Evolutionary conservation across 2,797 vertebrate genomes (phyloP), one percentile per base, ranked within the genome.

Genomic region (Anisognathus igniventris): DNA sequence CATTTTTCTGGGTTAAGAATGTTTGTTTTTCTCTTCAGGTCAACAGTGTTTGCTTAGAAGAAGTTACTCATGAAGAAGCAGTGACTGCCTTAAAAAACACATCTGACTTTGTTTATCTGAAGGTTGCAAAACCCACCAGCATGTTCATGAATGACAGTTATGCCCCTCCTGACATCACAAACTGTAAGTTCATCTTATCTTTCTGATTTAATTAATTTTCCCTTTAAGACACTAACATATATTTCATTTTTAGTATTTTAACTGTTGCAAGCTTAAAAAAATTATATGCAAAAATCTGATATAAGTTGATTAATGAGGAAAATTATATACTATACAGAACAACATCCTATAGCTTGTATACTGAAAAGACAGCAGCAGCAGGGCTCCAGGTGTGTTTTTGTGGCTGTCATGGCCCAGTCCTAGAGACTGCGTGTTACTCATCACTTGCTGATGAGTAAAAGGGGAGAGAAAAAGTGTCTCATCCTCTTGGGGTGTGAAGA

Each of bases 11-110:
- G 18, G 8, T 51, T 91, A n/a, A 87, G 11, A 71, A 33, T 53
- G 4, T 45, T 67, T 35, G 35, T 62, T 94, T 95, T 90, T 86
- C 44, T 53, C 94, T 96, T 35, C 90, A 99, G 99, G 99, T 99
- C 88, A 99, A 99, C 97, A 98, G 97, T 31, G 98, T 98, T 67
- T 98, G 98, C 78, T 97, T 98, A 95, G 99, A 99, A 97, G 99
- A 99, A 96, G 99, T 99, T 89, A 98, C 98, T 93, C 99, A 99
- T 40, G 99, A 99, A 97, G 99, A 99, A 79, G 99, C 99, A 23
- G 99, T 99, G 94, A 98, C 98, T 22, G 99, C 99, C 93, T 98
- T 99, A 95, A 99, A 99, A 97, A 99, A 99, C 57, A 99, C 99
- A 23, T 98, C 99, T 35, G 99, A 99, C 76, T 99, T 99, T 17